A percentile compares a stretch with the other conserved stretches of the same genome.
phyloP scores from a whole-genome alignment of 2,888 invertebrate species.

The Drosophila tripunctata region DNA sequence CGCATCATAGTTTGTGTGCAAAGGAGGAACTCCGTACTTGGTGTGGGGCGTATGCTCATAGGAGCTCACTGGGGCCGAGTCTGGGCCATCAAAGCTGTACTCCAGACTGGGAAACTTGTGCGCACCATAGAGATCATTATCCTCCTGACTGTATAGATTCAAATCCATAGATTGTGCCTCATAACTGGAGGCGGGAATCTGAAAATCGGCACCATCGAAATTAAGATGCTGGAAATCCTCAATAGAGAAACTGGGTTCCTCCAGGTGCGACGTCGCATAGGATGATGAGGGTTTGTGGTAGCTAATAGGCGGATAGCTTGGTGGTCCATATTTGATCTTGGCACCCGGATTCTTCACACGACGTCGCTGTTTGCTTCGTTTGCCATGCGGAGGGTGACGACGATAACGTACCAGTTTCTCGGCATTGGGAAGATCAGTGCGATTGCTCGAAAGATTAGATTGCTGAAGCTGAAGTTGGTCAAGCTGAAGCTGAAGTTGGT shows the following conservation, averaged over 20 bases:
- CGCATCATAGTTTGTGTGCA: conserved; percentile 23
- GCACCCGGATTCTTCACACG: conserved; percentile 67
- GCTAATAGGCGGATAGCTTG: conserved; percentile 46
- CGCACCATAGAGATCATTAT: conserved; percentile 55
- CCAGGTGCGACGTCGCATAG: conserved; percentile 34
- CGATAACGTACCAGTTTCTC: conserved; percentile 77
- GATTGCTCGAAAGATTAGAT: background rate
- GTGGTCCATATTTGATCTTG: conserved; percentile 76
- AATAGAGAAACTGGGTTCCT: conserved; percentile 63
- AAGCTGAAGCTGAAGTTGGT: background rate
- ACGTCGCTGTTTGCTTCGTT: conserved; percentile 68
- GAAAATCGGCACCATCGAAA: conserved; percentile 72
- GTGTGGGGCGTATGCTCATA: conserved; percentile 64
- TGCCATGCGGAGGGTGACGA: conserved; percentile 80
- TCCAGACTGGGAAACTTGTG: conserved; percentile 71
- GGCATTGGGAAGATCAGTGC: conserved; percentile 55
- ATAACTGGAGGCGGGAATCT: conserved; percentile 77
- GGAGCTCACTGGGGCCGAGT: conserved; percentile 32
- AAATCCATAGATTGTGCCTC: conserved; percentile 81
- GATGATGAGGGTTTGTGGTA: conserved; percentile 61
- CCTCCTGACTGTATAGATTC: conserved; percentile 74
- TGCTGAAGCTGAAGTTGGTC: background rate
- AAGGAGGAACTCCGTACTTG: conserved; percentile 66
- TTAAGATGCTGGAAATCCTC: conserved; percentile 78
- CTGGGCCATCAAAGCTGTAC: conserved; percentile 39